These are phyloP conservation scores for Gryon sp. DNA, from an alignment of 1,140 invertebrate species.

Conservation along the genomic window DNA sequence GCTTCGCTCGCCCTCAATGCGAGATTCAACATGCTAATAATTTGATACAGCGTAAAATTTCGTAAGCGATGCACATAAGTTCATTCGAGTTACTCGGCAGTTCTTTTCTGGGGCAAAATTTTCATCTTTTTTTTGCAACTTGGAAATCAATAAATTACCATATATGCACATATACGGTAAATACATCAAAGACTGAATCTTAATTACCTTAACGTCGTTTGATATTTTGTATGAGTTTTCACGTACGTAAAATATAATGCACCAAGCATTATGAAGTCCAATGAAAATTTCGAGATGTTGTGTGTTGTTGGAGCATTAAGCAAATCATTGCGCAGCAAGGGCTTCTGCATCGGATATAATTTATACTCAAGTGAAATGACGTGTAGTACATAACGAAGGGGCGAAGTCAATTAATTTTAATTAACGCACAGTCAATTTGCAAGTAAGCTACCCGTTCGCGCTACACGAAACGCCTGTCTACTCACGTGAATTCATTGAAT, in stretches of 20 bases:
- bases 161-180: constrained; percentile 29
- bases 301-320: constrained; percentile 67
- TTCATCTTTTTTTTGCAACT: constrained; percentile 1
- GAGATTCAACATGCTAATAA: constrained; percentile 25
- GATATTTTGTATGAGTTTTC: constrained; percentile 25
- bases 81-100: background rate
- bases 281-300: constrained; percentile 56
- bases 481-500: constrained; percentile 57
- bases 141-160: constrained; percentile 34
- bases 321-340: constrained; percentile 69
- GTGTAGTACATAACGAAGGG: constrained; percentile 58
- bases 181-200: constrained; percentile 43
- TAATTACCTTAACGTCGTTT: constrained; percentile 40
- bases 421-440: constrained; percentile 73
- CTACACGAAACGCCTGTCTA: constrained; percentile 51
- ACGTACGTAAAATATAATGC: constrained; percentile 26
- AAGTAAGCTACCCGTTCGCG: constrained; percentile 58
- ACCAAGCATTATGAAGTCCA: constrained; percentile 26
- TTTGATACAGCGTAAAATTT: constrained; percentile 13
- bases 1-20: constrained; percentile 28
- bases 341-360: constrained; percentile 67
- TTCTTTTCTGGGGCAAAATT: background rate
- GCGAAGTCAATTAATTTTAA: constrained; percentile 76
- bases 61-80: constrained; percentile 15
- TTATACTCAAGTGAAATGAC: constrained; percentile 66